phyloP scores from a whole-genome alignment of 2,888 invertebrate genomes.

The Sesia apiformis region DNA sequence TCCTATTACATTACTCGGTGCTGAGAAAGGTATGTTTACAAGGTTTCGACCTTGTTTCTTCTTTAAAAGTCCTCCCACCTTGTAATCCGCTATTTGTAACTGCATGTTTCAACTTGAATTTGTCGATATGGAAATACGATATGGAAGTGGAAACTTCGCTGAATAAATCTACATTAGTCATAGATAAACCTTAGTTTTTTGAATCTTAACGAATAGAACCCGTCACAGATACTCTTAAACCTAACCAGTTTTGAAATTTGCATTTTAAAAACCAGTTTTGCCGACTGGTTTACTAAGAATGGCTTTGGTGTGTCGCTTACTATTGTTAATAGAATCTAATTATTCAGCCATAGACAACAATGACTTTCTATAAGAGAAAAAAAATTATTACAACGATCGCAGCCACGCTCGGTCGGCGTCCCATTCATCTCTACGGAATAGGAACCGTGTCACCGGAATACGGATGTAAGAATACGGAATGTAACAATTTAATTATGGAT shows the following conservation, averaged over 20 bases:
- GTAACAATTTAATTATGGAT: background rate
- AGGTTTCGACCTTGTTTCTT: too few relatives aligned
- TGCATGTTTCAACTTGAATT: too few relatives aligned
- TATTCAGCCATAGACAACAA: background rate
- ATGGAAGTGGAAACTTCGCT: too few relatives aligned
- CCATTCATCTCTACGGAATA: conserved; percentile 15
- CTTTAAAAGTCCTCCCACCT: too few relatives aligned
- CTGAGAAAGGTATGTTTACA: too few relatives aligned
- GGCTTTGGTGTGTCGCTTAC: background rate
- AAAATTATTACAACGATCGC: background rate
- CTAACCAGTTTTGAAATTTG: background rate
- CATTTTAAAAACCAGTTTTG: background rate
- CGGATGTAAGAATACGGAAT: conserved; percentile 21
- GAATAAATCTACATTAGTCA: too few relatives aligned
- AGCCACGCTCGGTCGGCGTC: background rate
- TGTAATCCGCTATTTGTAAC: too few relatives aligned
- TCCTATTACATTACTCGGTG: too few relatives aligned
- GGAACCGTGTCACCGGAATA: conserved; percentile 19
- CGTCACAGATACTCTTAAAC: background rate
- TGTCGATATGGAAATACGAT: too few relatives aligned
- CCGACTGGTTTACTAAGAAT: background rate
- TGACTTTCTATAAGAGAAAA: background rate
- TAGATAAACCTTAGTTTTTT: background rate
- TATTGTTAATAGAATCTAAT: background rate
- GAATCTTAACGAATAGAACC: background rate